Percentiles rank a stretch among this genome's conserved stretches.
These are phyloP conservation scores for Pantherophis vulpinus DNA, from an alignment of 2,797 vertebrate species.

Conservation along the genomic window DNA sequence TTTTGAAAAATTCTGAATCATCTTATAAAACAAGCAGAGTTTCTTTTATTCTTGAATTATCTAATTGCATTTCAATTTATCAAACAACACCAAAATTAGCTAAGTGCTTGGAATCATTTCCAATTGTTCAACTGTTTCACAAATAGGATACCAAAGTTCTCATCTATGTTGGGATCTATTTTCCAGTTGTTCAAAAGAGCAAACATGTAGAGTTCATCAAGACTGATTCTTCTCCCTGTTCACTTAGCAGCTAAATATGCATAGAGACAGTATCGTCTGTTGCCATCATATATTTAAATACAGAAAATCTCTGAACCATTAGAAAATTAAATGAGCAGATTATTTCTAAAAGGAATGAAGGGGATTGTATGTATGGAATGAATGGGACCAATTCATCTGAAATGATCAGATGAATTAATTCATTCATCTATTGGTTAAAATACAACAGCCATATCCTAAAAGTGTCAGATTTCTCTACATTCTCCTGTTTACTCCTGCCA, in stretches of 20 bases:
- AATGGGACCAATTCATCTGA: not conserved
- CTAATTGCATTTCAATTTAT: slow-evolving; percentile 3
- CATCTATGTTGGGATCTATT: not conserved
- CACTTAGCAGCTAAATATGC: not conserved
- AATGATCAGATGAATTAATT: not conserved
- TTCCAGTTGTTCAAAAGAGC: not conserved
- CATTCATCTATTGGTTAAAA: not conserved
- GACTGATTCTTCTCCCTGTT: not conserved
- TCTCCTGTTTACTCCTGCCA: not conserved
- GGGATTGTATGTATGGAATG: not conserved
- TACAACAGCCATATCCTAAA: not conserved
- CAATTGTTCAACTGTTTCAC: not conserved
- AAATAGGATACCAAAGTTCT: not conserved
- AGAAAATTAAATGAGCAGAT: not conserved
- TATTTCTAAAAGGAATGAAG: not conserved
- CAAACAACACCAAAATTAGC: not conserved
- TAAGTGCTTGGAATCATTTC: not conserved
- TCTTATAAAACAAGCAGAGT: slow-evolving; percentile 18
- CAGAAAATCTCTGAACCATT: not conserved
- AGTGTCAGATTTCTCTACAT: not conserved
- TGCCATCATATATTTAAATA: not conserved
- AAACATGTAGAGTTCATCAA: not conserved
- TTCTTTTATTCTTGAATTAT: not conserved
- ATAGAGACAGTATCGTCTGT: not conserved
- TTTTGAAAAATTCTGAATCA: slow-evolving; percentile 29